A percentile compares a stretch with the other conserved stretches of the same genome.
phyloP scores from a whole-genome alignment of 1,140 invertebrate genomes.

The Hypsibius dujardini region DNA sequence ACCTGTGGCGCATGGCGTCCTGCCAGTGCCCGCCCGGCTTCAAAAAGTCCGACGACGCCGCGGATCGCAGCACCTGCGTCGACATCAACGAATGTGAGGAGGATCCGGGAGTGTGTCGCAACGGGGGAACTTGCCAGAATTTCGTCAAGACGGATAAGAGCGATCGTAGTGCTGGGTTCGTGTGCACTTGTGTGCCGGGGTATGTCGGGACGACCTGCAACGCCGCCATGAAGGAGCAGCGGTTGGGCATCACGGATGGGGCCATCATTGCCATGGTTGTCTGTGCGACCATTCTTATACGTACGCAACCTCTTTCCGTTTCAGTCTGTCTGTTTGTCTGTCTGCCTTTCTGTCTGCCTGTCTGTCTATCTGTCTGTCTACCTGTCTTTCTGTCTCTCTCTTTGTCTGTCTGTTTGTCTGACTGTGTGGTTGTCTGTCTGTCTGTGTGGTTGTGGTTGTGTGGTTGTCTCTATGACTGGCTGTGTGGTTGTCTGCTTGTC shows the following conservation, averaged over 20 bases:
- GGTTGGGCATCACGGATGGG: constrained; percentile 28
- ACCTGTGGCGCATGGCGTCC: constrained; percentile 49
- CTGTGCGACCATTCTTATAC: constrained; percentile 28
- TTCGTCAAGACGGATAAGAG: constrained; percentile 47
- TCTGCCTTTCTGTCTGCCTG: too few species aligned
- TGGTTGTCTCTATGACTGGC: too few species aligned
- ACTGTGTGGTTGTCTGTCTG: too few species aligned
- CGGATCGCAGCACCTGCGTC: constrained; percentile 40
- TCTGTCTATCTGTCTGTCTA: too few species aligned
- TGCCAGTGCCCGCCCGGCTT: constrained; percentile 17
- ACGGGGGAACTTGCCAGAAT: constrained; percentile 42
- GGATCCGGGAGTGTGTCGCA: constrained; percentile 44
- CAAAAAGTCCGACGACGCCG: constrained; percentile 17
- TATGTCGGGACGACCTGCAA: constrained; percentile 87
- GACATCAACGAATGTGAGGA: constrained; percentile 56
- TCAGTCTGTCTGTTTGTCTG: neutral
- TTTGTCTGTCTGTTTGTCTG: too few species aligned
- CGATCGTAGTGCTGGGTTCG: constrained; percentile 43
- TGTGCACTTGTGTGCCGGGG: constrained; percentile 62
- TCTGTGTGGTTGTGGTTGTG: too few species aligned
- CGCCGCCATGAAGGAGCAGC: constrained; percentile 24
- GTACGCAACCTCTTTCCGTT: constrained; percentile 26
- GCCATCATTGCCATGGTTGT: constrained; percentile 31
- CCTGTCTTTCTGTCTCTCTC: too few species aligned
- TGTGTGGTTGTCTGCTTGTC: too few species aligned